Evolutionary conservation across 2,113 vertebrate genomes (phyloP).

Genomic region (Uropsilus gracilis): DNA sequence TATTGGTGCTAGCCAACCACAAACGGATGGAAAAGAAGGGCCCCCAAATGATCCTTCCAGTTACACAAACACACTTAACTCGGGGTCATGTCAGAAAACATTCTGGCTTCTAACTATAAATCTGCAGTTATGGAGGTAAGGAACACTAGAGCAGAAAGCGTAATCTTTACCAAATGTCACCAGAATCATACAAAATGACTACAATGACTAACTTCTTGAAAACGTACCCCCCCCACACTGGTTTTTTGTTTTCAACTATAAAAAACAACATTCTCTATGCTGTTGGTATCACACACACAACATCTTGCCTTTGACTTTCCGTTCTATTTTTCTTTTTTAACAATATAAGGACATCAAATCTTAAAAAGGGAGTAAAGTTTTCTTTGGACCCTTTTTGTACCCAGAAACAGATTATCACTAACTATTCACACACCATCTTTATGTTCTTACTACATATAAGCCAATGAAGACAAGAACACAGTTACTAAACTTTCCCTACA

Average conservation of each 20-base stretch:
- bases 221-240: neutral
- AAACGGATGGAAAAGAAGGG: neutral
- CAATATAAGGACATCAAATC: neutral
- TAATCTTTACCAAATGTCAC: neutral
- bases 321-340: neutral
- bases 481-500: neutral
- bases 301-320: too few relatives aligned
- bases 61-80: neutral
- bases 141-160: neutral
- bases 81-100: neutral
- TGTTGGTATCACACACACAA: neutral
- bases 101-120: too few relatives aligned
- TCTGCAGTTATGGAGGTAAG: neutral
- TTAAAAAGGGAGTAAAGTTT: neutral
- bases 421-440: neutral
- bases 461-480: neutral
- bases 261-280: neutral
- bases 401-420: neutral
- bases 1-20: neutral
- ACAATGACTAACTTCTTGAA: neutral
- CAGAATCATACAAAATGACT: neutral
- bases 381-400: neutral
- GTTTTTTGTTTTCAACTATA: neutral
- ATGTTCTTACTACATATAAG: neutral
- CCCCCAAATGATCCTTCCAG: neutral